Base-by-base conservation (phyloP, 1,140 invertebrate genomes). In the Drosophila seguyi region DNA sequence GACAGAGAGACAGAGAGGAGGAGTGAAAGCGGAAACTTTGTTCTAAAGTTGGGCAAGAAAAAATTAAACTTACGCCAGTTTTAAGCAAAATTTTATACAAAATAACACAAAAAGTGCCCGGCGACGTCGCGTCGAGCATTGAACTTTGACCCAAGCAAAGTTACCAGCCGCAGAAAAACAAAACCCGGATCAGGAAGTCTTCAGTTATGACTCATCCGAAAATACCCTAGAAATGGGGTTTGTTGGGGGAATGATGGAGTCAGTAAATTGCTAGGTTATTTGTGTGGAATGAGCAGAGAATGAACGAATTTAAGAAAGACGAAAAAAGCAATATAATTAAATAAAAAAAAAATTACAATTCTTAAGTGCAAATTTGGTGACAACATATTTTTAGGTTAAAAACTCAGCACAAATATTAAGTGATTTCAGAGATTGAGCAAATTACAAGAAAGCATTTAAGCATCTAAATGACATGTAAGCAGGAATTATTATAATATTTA, bases 31-130 rank as follows among this genome's bases (percentile, higher is more conserved):
- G 57, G 50, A 78, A 78, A 78, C 74, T 78, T 78, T 78, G 74
- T 77, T 78, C 75, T 78, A 60, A 78, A 78, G 74, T 78, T 78
- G 39, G 75, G 48, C 55, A 77, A 69, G 53, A 61, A 78, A 69
- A 77, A 71, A 61, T 78, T 78, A 61, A 78, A 78, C 75, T 78
- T 78, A 62, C 65, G 65, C 75, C 75, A 78, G 75, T 78, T 78
- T 77, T 77, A 77, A 77, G 74, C 73, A 77, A 77, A 77, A 77
- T 77, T 76, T 77, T 76, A 77, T 68, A 76, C 73, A 76, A 76
- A 76, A 76, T 76, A 67, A 67, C 74, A 57, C 48, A 50, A 50
- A 76, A 76, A 76, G 73, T 76, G 36, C 5, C 27, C 34, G 53
- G 39, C 71, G 36, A n/a, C 72, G 69, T 36, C 52, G 62, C 74